Conservation (phyloP, 2,797 vertebrate genomes). For the Avahi laniger region DNA sequence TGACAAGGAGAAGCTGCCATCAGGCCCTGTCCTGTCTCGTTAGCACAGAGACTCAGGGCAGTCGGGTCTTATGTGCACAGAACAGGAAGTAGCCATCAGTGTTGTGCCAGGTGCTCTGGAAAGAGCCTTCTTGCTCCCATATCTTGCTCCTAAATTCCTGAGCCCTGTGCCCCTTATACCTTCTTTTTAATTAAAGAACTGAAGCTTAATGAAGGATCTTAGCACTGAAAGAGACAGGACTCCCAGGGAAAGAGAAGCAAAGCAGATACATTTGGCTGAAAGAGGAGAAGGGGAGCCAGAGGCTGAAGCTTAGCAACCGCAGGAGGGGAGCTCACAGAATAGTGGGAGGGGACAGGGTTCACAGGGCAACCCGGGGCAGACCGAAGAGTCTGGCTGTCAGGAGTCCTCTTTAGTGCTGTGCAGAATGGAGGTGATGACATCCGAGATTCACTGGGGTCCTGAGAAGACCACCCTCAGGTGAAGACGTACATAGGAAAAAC, state of each 20-base stretch:
- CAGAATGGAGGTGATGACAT: neutral
- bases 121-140: neutral
- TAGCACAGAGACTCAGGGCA: neutral
- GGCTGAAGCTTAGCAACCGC: fast-evolving
- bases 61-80: neutral
- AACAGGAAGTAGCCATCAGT: neutral
- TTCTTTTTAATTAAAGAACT: neutral
- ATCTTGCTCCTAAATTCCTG: neutral
- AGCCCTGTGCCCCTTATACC: neutral
- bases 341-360: too few species aligned
- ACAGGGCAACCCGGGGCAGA: neutral
- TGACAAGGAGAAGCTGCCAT: neutral
- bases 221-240: neutral
- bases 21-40: fast-evolving
- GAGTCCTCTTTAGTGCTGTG: neutral
- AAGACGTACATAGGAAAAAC: neutral
- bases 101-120: neutral
- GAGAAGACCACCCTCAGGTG: neutral
- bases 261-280: neutral
- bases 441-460: neutral
- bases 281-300: neutral
- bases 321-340: neutral
- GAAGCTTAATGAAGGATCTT: neutral
- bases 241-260: neutral
- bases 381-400: neutral